Base-by-base conservation (phyloP, 2,888 invertebrate species). In the Drosophila antonietae region DNA sequence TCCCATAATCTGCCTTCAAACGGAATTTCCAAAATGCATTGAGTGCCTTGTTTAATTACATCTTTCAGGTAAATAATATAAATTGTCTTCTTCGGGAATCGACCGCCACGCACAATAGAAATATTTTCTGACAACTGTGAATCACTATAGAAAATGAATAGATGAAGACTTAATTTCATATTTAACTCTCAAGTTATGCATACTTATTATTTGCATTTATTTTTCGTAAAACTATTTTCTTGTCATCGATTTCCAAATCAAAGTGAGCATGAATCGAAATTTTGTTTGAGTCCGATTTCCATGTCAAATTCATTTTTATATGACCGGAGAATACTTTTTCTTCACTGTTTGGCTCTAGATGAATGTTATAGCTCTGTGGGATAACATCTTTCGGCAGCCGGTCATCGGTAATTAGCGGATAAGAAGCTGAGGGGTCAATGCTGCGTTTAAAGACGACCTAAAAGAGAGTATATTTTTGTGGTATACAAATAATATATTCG, bases 371-470 rank as follows among this genome's bases (percentile, higher is more conserved):
- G 6, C 94, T 94, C 0, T 93, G 94, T 0, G 97, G 96, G 37
- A 94, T 92, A 2, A 96, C 93, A 35, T 95, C 94, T 68, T 94
- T 94, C 0, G 95, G 95, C 57, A 96, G 90, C 6, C 95, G 94
- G 2, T 93, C 94, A 75, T 96, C 96, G 76, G 95, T 94, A 44
- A 95, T 94, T 12, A 96, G 92, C 0, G 94, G 93, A 83, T 95
- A 94, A 0, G 96, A 94, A 72, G 96, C 95, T 81, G 96, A 95
- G 59, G 96, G 91, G 88, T 96, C 96, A 73, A 96, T 95, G 87
- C 96, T 96, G 57, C 95, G 92, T 65, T 94, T 92, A 0, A 93
- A 91, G 74, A 93, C 93, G 41, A 68, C 60, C 91, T 91, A 28
- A 53, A 77, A 73, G 51, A 23, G 23, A 14, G 28, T 14, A 7